Evolutionary conservation across 1,140 invertebrate species (phyloP), one percentile per base, ranked within the genome.

Genomic region (Apis cerana): DNA sequence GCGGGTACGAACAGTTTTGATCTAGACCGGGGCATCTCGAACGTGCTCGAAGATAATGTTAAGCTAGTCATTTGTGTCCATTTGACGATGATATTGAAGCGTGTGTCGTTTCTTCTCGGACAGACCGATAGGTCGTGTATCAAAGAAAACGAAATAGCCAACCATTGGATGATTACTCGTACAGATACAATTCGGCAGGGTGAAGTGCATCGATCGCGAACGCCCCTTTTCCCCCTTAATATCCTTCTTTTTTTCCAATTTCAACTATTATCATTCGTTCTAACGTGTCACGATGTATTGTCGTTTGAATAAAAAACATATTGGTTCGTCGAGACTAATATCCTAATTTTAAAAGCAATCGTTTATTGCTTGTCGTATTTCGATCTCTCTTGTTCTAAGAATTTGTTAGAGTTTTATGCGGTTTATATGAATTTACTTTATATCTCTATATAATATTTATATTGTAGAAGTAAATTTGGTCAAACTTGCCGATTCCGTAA

Each of bases 1-100:
- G 89, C 89, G 17, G 91, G 86, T 82, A 90, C 90, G 71, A 92
- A 93, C 75, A 91, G 89, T 85, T 91, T 93, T 64, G 93, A 81
- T 85, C 91, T 90, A 85, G 93, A 93, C 82, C 93, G 89, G 83
- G 92, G 91, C 93, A 94, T 94, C 77, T 91, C 90, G 89, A 88
- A 85, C 80, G 78, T 85, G 84, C 85, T 91, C 75, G 75, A 85
- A 74, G 84, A 72, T 82, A 87, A 59, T 48, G 83, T 90, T 88
- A 89, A 85, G 82, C 89, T 91, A 85, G 78, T 88, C 90, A 92
- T 92, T 90, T 89, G 90, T 89, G 82, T 80, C 88, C 88, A 83
- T 89, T 78, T 81, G 75, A 85, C 72, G 71, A 17, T 21, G 27
- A 77, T 61, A 23, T 82, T 75, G n/a, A 50, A 70, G 19, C 67